Conservation (phyloP, 1,140 invertebrate genomes). For the Lordiphosa mommai region DNA sequence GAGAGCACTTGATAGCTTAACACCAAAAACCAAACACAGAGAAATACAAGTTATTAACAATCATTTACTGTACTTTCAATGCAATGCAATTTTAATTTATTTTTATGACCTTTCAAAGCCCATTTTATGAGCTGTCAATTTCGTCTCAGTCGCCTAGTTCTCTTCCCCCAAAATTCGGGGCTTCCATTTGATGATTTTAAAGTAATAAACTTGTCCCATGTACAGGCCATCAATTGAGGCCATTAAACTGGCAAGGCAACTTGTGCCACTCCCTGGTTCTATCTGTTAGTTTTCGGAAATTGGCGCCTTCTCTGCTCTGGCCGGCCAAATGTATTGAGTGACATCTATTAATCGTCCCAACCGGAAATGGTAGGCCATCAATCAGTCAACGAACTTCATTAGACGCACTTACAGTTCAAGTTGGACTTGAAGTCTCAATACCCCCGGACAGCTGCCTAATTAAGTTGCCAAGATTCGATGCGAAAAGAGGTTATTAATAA, state of each 20-base stretch:
- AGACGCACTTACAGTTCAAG: slow-evolving; percentile 53
- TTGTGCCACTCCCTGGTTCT: neutral
- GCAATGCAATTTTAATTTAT: slow-evolving; percentile 73
- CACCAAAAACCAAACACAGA: too few relatives aligned
- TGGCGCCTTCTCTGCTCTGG: slow-evolving; percentile 24
- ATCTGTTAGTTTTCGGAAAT: slow-evolving; percentile 60
- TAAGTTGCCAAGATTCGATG: slow-evolving; percentile 50
- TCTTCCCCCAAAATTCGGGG: slow-evolving; percentile 36
- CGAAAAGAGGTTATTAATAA: slow-evolving; percentile 57
- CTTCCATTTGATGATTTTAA: slow-evolving; percentile 67
- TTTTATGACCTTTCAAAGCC: slow-evolving; percentile 63
- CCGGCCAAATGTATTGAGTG: slow-evolving; percentile 47
- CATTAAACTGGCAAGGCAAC: slow-evolving; percentile 46
- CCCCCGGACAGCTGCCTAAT: slow-evolving; percentile 52
- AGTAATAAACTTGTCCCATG: slow-evolving; percentile 66
- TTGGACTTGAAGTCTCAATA: slow-evolving; percentile 16
- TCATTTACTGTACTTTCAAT: too few relatives aligned
- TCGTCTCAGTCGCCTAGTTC: neutral
- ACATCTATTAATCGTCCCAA: slow-evolving; percentile 63
- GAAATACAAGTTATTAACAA: too few relatives aligned
- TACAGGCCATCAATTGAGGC: slow-evolving; percentile 36
- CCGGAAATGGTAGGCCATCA: slow-evolving; percentile 59
- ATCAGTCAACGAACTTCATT: slow-evolving; percentile 62
- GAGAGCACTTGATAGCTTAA: too few relatives aligned
- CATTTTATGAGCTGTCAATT: slow-evolving; percentile 68